Base-by-base conservation (phyloP, 2,888 invertebrate species). In the Encarsia formosa region DNA sequence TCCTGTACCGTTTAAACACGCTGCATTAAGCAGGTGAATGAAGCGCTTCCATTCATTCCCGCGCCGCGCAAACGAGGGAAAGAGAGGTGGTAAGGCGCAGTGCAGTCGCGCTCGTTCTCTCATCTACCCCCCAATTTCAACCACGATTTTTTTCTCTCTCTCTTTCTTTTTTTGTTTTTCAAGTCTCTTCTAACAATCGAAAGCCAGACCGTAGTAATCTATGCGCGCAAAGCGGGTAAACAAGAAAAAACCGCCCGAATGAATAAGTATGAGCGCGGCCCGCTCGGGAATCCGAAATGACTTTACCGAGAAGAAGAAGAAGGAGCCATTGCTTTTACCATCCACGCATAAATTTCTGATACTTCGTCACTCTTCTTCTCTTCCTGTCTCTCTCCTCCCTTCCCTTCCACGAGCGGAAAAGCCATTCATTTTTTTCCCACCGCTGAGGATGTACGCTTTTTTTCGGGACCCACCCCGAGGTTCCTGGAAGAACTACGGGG, bases 271-370 rank as follows among this genome's bases (percentile, higher is more conserved):
- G 64, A 67, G n/a, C n/a, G n/a, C n/a, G n/a, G n/a, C n/a, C n/a
- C n/a, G n/a, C n/a, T n/a, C n/a, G n/a, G 64, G 62, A 65, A 68
- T 68, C 61, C 66, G 68, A 68, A 68, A 70, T 69, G 66, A 68
- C 61, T 38, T 65, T 68, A 64, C 66, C 61, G 61, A 66, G 67
- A 67, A 68, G 63, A 52, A 51, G 50, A 15, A 15, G 16, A 15
- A 34, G 34, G 6, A 26, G 26, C 26, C 54, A 56, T n/a, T 47
- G 47, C 43, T 48, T 43, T 47, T 29, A 24, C 34, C 39, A 20
- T 35, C 46, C 32, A 15, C 48, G 52, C 32, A n/a, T n/a, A n/a
- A n/a, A n/a, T n/a, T 26, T 26, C 26, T 8, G 26, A 11, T 26
- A 26, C 8, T 5, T n/a, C 32, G 22, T 22, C 37, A 6, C 22